Conservation (phyloP, 2,113 vertebrate genomes). For the Myrmecobius fasciatus region DNA sequence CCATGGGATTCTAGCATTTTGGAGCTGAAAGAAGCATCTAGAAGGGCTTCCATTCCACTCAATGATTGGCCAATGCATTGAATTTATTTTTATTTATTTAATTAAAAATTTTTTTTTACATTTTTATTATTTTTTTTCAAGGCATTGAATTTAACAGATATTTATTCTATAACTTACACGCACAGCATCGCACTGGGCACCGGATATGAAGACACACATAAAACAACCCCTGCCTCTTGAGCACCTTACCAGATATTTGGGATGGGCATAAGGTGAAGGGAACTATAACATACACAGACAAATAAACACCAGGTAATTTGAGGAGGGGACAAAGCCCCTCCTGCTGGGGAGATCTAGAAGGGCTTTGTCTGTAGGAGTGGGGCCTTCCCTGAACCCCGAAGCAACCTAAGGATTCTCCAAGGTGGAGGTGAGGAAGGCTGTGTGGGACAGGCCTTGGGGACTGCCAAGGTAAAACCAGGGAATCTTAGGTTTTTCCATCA, state of each 20-base stretch:
- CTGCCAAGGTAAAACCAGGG: neutral
- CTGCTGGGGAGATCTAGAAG: neutral
- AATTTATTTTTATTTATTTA: no score
- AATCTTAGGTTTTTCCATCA: neutral
- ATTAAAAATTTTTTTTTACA: no score
- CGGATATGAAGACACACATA: neutral
- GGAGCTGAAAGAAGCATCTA: neutral
- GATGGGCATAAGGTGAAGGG: neutral
- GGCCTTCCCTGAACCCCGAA: neutral
- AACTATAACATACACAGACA: neutral
- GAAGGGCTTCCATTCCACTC: neutral
- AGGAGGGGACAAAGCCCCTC: neutral
- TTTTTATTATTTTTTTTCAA: no score
- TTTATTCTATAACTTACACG: no score
- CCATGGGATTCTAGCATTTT: conserved; percentile 21
- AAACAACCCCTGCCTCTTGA: neutral
- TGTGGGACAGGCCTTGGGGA: neutral
- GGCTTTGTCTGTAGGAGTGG: neutral
- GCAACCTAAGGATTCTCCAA: neutral
- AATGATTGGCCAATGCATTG: neutral
- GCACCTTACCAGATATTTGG: neutral
- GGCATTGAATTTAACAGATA: neutral
- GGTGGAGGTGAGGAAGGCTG: neutral
- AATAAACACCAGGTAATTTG: neutral
- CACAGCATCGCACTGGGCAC: neutral